phyloP scores from a whole-genome alignment of 1,140 invertebrate genomes.

The Trichomalopsis sarcophagae region DNA sequence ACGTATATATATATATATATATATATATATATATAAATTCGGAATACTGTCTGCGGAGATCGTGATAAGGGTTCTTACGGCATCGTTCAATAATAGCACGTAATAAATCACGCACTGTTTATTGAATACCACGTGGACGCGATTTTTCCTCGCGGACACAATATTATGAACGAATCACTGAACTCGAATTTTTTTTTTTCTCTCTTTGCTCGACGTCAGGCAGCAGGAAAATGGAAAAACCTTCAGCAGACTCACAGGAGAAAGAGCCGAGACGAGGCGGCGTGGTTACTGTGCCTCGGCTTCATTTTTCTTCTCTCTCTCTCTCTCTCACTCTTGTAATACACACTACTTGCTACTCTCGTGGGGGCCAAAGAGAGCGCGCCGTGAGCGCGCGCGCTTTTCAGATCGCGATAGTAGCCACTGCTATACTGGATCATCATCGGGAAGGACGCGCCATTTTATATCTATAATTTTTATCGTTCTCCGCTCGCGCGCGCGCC shows the following conservation, averaged over 20 bases:
- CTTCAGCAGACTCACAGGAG: slow-evolving; percentile 24
- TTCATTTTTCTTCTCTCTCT: not conserved
- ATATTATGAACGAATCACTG: no score
- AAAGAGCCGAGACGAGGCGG: not conserved
- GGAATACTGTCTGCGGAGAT: no score
- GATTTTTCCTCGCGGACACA: no score
- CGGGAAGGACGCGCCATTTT: slow-evolving; percentile 50
- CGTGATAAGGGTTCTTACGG: no score
- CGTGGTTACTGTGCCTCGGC: not conserved
- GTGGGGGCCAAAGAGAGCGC: not conserved
- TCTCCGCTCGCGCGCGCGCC: not conserved
- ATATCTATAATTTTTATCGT: slow-evolving; percentile 53
- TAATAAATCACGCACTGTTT: no score
- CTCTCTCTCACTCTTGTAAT: not conserved
- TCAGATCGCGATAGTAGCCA: slow-evolving; percentile 45
- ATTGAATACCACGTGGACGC: no score
- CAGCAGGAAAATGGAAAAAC: not conserved
- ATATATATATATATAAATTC: no score
- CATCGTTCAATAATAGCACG: no score
- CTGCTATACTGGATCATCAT: slow-evolving; percentile 45
- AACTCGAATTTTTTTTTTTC: no score
- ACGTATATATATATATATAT: no score
- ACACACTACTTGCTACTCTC: no score
- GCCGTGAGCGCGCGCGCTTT: slow-evolving; percentile 37
- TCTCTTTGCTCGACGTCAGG: no score